Conservation (phyloP, 2,797 vertebrate genomes). For the Macroramphosus scolopax region DNA sequence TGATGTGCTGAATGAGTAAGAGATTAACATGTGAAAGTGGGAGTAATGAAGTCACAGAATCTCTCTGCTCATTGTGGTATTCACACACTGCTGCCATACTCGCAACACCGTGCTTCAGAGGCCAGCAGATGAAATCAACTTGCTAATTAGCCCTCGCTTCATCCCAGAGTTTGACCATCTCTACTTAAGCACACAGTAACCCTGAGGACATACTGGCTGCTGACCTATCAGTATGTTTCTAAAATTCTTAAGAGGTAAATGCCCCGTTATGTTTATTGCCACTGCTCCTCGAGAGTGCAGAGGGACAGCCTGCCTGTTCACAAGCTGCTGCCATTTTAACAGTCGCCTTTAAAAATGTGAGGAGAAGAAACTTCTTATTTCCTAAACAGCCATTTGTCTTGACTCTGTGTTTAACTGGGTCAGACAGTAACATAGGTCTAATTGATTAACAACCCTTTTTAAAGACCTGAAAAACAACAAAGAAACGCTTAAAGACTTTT, state of each 20-base stretch:
- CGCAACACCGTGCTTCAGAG: constrained; percentile 63
- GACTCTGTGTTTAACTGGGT: constrained; percentile 4
- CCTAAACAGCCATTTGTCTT: constrained; percentile 9
- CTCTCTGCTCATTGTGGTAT: constrained; percentile 66
- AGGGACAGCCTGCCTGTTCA: constrained; percentile 22
- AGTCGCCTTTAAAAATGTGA: constrained; percentile 21
- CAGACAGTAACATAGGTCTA: not conserved
- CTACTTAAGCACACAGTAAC: constrained; percentile 15
- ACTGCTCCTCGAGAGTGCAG: constrained; percentile 3
- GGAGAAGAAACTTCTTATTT: constrained; percentile 5
- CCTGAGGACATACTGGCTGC: constrained; percentile 10
- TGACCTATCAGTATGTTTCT: constrained; percentile 27
- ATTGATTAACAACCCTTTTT: not conserved
- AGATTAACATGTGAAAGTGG: constrained; percentile 18
- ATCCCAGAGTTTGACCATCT: constrained; percentile 20
- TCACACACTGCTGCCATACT: constrained; percentile 69
- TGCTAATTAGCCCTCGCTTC: constrained; percentile 64
- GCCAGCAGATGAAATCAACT: constrained; percentile 54
- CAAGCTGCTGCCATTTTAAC: constrained; percentile 29
- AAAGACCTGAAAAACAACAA: constrained; percentile 2
- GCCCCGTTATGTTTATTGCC: constrained; percentile 9
- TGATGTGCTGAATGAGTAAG: constrained; percentile 28
- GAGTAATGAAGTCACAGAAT: constrained; percentile 45
- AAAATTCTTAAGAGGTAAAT: constrained; percentile 29
- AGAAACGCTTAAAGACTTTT: constrained; percentile 11